Base-by-base conservation (phyloP, 2,797 vertebrate genomes). In the Allobates femoralis region DNA sequence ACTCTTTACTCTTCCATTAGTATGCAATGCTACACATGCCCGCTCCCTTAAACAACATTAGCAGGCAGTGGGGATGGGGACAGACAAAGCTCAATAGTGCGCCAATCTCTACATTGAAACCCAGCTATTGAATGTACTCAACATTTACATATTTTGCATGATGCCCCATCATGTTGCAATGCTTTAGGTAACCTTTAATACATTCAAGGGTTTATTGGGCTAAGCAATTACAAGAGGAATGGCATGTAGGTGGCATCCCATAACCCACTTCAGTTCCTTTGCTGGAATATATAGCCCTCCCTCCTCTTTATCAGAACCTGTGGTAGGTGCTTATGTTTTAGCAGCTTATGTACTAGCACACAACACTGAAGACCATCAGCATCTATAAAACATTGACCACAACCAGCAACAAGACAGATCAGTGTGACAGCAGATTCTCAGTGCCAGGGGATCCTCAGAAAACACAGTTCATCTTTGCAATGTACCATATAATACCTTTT, bases 1-100 rank as follows among this genome's bases (percentile, higher is more conserved):
- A 88, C 87, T 85, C 83, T 88, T 88, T 88, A 85, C 83, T 67
- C 58, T 77, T 79, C 83, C 66, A 85, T 88, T 85, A 88, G 87
- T 85, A 88, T 88, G 83, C 87, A 75, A 85, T 46, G 78, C 87
- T 81, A 56, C 83, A 60, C 87, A 81, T 50, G 87, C 60, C 76
- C 21, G 58, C 46, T 84, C 74, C 76, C 84, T 76, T 85, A 88
- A 88, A 88, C 81, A 81, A 85, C 83, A 88, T 88, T 88, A 88
- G 58, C 78, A 84, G 83, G 71, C 83, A 66, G 58, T 60, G 78
- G 69, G 78, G 74, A 88, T 85, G 87, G 26, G 78, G 81, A 81
- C 32, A 85, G 87, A 85, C 87, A 88, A 85, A 77, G 86, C 87
- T 85, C 74, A 85, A 73, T 60, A 88, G 84, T 69, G 78, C 87